phyloP scores from a whole-genome alignment of 2,888 invertebrate genomes.

The Eledona agricola region DNA sequence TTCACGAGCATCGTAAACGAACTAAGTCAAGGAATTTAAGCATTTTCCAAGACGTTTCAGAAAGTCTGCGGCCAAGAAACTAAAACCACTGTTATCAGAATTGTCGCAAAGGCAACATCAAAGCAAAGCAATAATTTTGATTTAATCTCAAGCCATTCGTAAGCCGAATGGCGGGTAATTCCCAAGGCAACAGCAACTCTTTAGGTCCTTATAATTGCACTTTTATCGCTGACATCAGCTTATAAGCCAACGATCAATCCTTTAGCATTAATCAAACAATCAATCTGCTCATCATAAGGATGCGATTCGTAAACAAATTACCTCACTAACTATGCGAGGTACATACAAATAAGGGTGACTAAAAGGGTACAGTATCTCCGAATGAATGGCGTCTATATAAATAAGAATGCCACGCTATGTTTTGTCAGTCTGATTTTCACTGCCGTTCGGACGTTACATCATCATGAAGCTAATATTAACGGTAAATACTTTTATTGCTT shows the following conservation, averaged over 20 bases:
- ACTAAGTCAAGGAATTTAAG: no score
- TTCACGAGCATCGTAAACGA: no score
- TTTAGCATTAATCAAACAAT: constrained; percentile 16
- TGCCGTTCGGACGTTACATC: constrained; percentile 6
- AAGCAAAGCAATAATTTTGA: no score
- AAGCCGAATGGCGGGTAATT: constrained; percentile 7
- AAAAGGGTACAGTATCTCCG: constrained; percentile 3
- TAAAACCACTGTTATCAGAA: no score
- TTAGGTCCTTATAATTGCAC: constrained; percentile 1
- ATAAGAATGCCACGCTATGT: constrained; percentile 8
- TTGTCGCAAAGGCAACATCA: no score
- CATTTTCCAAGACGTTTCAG: no score
- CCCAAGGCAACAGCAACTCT: constrained; percentile 11
- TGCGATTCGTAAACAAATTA: constrained; percentile 22
- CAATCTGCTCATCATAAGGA: constrained; percentile 15
- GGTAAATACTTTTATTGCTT: constrained; percentile 12
- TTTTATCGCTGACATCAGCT: constrained; percentile 8
- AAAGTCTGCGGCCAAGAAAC: no score
- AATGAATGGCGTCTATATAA: constrained; percentile 16
- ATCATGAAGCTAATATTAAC: constrained; percentile 11
- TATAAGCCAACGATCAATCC: constrained; percentile 9
- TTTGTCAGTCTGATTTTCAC: constrained; percentile 6
- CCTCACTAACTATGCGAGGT: constrained; percentile 21
- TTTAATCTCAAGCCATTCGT: constrained; percentile 18
- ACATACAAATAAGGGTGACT: constrained; percentile 8